These are phyloP conservation scores for Turritopsis rubra DNA, from an alignment of 30 jellyfish, hydroid and myxozoan species.

Conservation along the genomic window DNA sequence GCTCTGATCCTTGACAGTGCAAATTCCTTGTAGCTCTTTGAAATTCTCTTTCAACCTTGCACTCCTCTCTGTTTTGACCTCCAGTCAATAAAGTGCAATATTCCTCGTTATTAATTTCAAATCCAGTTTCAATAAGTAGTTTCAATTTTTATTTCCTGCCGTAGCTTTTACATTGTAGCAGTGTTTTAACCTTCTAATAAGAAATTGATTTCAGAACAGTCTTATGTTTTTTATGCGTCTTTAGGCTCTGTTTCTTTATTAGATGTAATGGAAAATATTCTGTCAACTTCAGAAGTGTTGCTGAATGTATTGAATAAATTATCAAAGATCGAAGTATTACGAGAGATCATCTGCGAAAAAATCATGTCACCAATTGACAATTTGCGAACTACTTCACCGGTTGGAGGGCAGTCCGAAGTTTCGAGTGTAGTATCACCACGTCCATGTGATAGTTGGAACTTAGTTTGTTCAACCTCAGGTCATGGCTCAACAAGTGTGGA, in stretches of 20 bases:
- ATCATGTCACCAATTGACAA: conserved; percentile 35
- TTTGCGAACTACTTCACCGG: not conserved
- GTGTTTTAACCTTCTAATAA: no score
- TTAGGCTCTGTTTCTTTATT: not conserved
- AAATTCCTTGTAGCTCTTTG: no score
- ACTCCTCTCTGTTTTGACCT: no score
- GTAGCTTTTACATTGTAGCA: no score
- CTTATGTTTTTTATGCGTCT: no score
- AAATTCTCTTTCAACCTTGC: no score
- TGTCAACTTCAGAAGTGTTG: not conserved
- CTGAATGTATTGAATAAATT: conserved; percentile 21
- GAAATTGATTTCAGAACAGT: no score
- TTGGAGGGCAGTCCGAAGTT: not conserved
- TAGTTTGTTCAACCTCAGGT: not conserved
- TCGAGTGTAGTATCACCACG: not conserved
- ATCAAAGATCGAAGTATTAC: conserved; percentile 45
- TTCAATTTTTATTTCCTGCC: no score
- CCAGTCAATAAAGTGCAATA: no score
- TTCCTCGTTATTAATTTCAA: no score
- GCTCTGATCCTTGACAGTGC: no score
- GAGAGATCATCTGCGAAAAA: conserved; percentile 27
- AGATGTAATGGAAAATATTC: not conserved
- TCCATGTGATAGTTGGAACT: not conserved
- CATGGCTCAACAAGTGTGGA: not conserved
- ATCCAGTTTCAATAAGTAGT: no score